phyloP scores from a whole-genome alignment of 2,888 invertebrate genomes.

The Megastigmus dorsalis region DNA sequence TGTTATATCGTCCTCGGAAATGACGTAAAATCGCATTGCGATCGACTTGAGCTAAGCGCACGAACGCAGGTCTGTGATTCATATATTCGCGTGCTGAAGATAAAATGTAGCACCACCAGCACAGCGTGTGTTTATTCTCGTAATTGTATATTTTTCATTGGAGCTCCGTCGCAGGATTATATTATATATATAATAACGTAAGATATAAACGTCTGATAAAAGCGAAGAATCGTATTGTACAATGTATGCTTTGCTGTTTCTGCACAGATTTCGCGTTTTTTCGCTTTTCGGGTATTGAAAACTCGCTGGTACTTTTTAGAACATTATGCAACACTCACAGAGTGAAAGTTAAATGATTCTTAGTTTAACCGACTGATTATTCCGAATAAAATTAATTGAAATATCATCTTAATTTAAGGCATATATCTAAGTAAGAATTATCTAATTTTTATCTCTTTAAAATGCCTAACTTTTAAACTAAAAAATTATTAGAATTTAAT shows the following conservation, averaged over 20 bases:
- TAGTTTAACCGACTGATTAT: too few species aligned
- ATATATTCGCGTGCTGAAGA: constrained; percentile 29
- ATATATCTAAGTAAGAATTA: too few species aligned
- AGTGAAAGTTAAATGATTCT: too few species aligned
- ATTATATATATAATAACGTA: constrained; percentile 31
- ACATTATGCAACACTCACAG: too few species aligned
- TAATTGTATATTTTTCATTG: constrained; percentile 50
- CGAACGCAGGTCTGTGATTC: constrained; percentile 50
- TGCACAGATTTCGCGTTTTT: constrained; percentile 50
- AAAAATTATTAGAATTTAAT: too few species aligned
- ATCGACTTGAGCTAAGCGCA: constrained; percentile 48
- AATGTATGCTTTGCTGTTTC: constrained; percentile 54
- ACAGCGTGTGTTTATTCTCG: constrained; percentile 28
- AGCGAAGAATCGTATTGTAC: constrained; percentile 34
- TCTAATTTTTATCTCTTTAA: too few species aligned
- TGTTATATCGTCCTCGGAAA: constrained; percentile 16
- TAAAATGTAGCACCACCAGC: constrained; percentile 4
- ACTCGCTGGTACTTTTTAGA: too few species aligned
- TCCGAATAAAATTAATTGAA: too few species aligned
- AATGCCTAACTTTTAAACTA: too few species aligned
- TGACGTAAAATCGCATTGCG: background rate
- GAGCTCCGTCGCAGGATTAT: constrained; percentile 42
- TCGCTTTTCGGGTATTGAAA: background rate
- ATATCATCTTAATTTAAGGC: too few species aligned
- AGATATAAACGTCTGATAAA: constrained; percentile 14